Evolutionary conservation across 1,140 invertebrate genomes (phyloP).

Genomic region (Thaumatotibia leucotreta): DNA sequence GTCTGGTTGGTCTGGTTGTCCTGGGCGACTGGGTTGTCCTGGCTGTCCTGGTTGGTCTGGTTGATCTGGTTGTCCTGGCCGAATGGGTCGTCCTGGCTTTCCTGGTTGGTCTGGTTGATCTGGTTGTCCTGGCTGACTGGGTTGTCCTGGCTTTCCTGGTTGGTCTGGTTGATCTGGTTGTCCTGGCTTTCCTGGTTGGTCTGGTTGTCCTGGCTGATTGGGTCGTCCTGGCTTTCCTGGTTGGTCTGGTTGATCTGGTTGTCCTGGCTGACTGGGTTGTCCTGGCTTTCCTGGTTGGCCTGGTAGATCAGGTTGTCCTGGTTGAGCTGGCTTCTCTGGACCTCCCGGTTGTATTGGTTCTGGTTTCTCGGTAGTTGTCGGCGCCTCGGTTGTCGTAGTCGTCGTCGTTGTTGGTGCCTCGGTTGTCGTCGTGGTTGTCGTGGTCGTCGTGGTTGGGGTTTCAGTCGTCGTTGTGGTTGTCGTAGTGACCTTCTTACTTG

Average conservation of each 20-base stretch:
- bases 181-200: no score
- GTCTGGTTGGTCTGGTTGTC: neutral
- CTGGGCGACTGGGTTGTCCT: neutral
- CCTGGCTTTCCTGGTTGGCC: neutral
- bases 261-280: neutral
- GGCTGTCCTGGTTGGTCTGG: neutral
- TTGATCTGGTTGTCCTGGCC: neutral
- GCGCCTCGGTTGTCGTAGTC: constrained; percentile 3
- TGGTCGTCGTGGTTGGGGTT: neutral
- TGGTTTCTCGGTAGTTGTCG: neutral
- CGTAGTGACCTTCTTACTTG: neutral
- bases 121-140: no score
- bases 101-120: neutral
- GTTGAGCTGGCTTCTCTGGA: neutral
- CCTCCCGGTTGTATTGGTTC: neutral
- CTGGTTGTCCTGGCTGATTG: neutral
- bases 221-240: neutral
- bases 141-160: no score
- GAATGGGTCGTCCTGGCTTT: no score
- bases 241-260: neutral
- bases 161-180: neutral
- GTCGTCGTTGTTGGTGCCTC: constrained; percentile 9
- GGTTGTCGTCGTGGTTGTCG: constrained; percentile 14
- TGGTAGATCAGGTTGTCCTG: neutral
- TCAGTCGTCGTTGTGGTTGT: constrained; percentile 15